Evolutionary conservation across 2,797 vertebrate species (phyloP).

Genomic region (Sebastes taczanowskii): DNA sequence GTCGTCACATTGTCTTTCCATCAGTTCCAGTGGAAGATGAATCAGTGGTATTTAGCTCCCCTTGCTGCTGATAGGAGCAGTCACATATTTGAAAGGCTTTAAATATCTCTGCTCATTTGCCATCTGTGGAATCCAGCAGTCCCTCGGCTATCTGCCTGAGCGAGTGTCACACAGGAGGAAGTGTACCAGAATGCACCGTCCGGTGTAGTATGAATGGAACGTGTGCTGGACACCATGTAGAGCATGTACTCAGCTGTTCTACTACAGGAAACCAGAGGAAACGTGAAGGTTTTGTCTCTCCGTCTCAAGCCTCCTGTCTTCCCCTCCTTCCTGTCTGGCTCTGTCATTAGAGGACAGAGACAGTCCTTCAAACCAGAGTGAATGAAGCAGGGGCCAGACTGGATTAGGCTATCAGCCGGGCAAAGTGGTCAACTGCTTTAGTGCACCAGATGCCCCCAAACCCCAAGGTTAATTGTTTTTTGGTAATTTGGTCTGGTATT

Average conservation of each 20-base stretch:
- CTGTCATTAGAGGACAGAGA: neutral
- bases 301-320: neutral
- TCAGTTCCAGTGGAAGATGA: slow-evolving; percentile 29
- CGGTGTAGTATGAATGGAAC: neutral
- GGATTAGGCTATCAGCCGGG: neutral
- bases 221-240: slow-evolving; percentile 5
- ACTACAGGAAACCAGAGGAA: neutral
- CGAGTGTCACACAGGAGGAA: slow-evolving; percentile 34
- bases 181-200: slow-evolving; percentile 5
- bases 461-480: neutral
- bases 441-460: neutral
- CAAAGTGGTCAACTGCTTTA: neutral
- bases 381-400: neutral
- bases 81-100: slow-evolving; percentile 43
- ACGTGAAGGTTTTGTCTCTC: neutral
- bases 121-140: slow-evolving; percentile 48
- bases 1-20: neutral
- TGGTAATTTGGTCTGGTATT: neutral
- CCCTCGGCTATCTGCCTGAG: slow-evolving; percentile 32
- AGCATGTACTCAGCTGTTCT: slow-evolving; percentile 16
- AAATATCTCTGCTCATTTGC: slow-evolving; percentile 37
- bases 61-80: slow-evolving; percentile 39
- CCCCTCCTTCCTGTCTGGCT: neutral
- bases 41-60: slow-evolving; percentile 1
- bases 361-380: neutral